Base-by-base conservation (phyloP, 2,888 invertebrate genomes). In the Dastarcus helophoroides region DNA sequence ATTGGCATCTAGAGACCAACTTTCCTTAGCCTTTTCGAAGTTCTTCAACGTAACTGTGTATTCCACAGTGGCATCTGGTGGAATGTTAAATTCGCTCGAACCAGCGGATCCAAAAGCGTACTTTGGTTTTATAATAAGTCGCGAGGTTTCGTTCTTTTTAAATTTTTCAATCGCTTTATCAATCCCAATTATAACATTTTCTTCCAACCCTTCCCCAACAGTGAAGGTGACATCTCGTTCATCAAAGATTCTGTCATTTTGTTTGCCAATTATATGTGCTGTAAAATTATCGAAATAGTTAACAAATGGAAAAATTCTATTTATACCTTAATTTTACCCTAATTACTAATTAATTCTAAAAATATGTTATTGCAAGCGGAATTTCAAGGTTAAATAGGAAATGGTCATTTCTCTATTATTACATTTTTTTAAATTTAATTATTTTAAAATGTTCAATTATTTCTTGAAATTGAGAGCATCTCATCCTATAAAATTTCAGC, bases 91-190 rank as follows among this genome's bases (percentile, higher is more conserved):
- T 29, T 76, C 70, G 0, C 70, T 44, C 39, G 76, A 79, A 0
- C 89, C 90, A 30, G 58, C 54, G 1, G 63, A 52, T 31, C 85
- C 85, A 65, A 82, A 93, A 1, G 82, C 91, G 61, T 83, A 81
- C 54, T 79, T 74, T 0, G 89, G 69, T 46, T 77, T 71, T 29
- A 94, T 69, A 37, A 71, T 70, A 3, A 90, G 54, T 38, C 69
- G 65, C 1, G 89, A 82, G 35, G 72, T 78, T 60, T 95, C 94
- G 1, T 75, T 78, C 44, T 73, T 73, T 44, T 72, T 74, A 63
- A 97, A 89, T 54, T 79, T 81, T 43, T 78, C 74, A 3, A 94
- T 52, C 0, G 85, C 88, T 38, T 68, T 67, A 56, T 93, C 91
- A 7, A 94, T 58, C 6, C 94, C 95, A 30, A 77, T 73, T 17